Percentiles rank a stretch among this genome's conserved stretches.
phyloP scores from a whole-genome alignment of 2,888 invertebrate genomes.

The Polymixis flavicincta region DNA sequence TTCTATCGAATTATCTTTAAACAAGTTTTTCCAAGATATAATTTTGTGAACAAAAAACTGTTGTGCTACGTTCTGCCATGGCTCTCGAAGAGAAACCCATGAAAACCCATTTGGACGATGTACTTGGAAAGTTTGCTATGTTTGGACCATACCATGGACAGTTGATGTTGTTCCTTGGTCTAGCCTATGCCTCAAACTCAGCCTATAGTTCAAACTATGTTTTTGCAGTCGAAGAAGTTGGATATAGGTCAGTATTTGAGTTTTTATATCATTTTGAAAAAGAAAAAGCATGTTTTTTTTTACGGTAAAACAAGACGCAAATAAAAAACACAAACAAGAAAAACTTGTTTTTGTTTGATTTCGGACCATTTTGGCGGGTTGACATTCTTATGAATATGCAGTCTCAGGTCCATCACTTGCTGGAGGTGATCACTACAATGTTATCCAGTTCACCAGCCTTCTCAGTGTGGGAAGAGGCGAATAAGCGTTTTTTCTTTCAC shows the following conservation, averaged over 20 bases:
- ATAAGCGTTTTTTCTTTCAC: background rate
- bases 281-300: no score
- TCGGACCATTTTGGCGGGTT: background rate
- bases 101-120: slow-evolving; percentile 78
- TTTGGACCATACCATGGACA: slow-evolving; percentile 91
- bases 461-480: background rate
- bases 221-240: slow-evolving; percentile 91
- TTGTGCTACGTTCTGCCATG: slow-evolving; percentile 29
- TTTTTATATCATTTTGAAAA: background rate
- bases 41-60: background rate
- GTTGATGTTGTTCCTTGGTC: slow-evolving; percentile 88
- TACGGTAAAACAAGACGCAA: no score
- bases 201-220: slow-evolving; percentile 91
- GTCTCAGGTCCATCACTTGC: background rate
- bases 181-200: slow-evolving; percentile 91
- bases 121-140: slow-evolving; percentile 86
- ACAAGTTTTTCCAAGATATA: background rate
- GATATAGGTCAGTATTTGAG: slow-evolving; percentile 81
- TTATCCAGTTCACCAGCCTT: background rate
- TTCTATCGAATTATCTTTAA: background rate
- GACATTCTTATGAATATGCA: background rate
- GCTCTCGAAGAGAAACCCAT: slow-evolving; percentile 44
- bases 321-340: no score
- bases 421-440: background rate
- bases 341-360: background rate